These are phyloP conservation scores for Cassiopea xamachana DNA, from an alignment of 30 jellyfish, hydroid and myxozoan genomes.

Conservation along the genomic window DNA sequence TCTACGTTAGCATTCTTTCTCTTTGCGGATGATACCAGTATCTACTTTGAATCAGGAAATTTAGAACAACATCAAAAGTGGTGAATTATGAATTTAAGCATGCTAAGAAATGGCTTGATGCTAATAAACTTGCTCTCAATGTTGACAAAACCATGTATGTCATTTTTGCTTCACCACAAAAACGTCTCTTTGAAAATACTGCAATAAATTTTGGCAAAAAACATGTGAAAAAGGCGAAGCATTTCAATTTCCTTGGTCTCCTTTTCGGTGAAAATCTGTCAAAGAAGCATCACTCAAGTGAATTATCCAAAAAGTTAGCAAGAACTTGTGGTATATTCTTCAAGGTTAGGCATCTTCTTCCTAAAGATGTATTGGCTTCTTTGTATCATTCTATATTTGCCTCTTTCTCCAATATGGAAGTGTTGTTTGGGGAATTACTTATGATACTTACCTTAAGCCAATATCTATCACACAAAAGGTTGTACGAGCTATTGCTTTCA, in stretches of 20 bases:
- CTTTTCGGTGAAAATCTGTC: not conserved
- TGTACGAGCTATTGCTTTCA: too few relatives aligned
- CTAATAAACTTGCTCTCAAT: conserved; percentile 34
- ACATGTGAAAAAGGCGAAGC: conserved; percentile 8
- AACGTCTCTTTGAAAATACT: conserved; percentile 12
- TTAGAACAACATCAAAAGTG: conserved; percentile 27
- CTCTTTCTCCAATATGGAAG: conserved; percentile 6
- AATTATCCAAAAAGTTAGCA: not conserved
- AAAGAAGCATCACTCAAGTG: conserved; percentile 45
- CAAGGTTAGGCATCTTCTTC: conserved; percentile 33
- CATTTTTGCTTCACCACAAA: conserved; percentile 36
- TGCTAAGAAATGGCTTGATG: conserved; percentile 21
- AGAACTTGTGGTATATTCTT: not conserved
- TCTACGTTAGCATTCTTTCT: conserved; percentile 21
- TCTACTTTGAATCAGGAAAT: conserved; percentile 10
- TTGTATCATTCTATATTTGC: conserved; percentile 8
- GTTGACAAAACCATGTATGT: conserved; percentile 55
- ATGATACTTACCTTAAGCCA: conserved; percentile 23
- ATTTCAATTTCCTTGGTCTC: conserved; percentile 51
- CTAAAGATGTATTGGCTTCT: conserved; percentile 18
- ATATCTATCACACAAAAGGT: conserved; percentile 37
- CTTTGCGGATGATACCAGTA: conserved; percentile 64
- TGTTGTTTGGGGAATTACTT: conserved; percentile 38
- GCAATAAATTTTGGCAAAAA: conserved; percentile 40
- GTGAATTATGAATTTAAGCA: conserved; percentile 66